Percentiles rank a stretch among this genome's conserved stretches.
These are phyloP conservation scores for Furcifer pardalis DNA, from an alignment of 2,797 vertebrate genomes.

Conservation along the genomic window DNA sequence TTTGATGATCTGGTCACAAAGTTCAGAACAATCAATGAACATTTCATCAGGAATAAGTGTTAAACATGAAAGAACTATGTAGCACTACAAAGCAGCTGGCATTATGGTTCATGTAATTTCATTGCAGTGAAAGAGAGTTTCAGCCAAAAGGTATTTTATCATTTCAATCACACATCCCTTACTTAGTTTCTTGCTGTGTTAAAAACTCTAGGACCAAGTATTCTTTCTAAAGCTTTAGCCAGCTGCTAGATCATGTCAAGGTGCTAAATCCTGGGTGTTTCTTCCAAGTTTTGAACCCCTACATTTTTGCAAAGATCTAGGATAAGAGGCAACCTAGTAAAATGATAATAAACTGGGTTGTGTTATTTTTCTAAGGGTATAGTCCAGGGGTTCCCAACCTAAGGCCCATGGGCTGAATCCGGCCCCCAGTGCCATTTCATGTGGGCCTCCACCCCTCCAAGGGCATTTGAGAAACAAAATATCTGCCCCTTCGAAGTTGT, in stretches of 20 bases:
- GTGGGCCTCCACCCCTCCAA: no score
- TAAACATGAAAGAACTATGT: not conserved
- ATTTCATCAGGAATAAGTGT: not conserved
- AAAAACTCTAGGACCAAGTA: not conserved
- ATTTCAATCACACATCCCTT: not conserved
- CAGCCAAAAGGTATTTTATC: not conserved
- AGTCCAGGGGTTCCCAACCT: no score
- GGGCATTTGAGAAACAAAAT: no score
- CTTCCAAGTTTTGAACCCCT: not conserved
- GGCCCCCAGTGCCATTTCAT: no score
- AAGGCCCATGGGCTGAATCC: no score
- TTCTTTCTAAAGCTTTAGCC: not conserved
- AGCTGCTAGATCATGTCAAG: not conserved
- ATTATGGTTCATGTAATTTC: not conserved
- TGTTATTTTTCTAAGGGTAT: no score
- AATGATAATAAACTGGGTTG: no score
- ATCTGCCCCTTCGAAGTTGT: no score
- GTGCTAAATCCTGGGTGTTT: not conserved
- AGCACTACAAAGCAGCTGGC: not conserved
- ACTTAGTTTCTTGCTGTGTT: not conserved
- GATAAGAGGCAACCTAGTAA: not conserved
- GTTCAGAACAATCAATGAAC: not conserved
- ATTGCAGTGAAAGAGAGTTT: not conserved
- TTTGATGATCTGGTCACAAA: not conserved
- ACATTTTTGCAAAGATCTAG: not conserved